phyloP scores from a whole-genome alignment of 2,888 invertebrate genomes.

The Oscheius sp. region DNA sequence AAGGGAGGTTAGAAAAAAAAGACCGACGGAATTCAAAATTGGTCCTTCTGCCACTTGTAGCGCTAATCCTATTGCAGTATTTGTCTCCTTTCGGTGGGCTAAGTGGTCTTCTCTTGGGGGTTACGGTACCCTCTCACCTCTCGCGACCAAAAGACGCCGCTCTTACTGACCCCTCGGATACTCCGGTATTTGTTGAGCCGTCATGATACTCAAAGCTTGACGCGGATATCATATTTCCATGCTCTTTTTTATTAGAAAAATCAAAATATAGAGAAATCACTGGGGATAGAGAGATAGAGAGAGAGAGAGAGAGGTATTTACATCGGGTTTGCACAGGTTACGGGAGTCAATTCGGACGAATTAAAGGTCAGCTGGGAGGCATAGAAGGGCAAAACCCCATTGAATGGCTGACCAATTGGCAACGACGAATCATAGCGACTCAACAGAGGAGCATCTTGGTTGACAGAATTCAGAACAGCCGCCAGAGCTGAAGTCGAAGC shows the following conservation, averaged over 20 bases:
- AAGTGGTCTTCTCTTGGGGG: conserved; percentile 1
- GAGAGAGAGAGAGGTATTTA: background rate
- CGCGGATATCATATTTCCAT: too few relatives aligned
- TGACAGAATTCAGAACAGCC: background rate
- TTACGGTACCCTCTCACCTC: conserved; percentile 6
- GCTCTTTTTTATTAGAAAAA: too few relatives aligned
- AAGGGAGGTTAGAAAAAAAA: background rate
- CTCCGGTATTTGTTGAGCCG: background rate
- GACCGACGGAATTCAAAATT: conserved; percentile 1
- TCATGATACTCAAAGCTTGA: conserved; percentile 6
- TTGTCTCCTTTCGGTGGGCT: conserved; percentile 17
- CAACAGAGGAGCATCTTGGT: background rate
- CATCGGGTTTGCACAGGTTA: too few relatives aligned
- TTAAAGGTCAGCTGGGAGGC: too few relatives aligned
- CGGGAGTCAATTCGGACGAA: too few relatives aligned
- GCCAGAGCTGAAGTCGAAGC: background rate
- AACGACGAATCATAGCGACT: too few relatives aligned
- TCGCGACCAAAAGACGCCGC: conserved; percentile 11
- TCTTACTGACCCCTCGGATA: conserved; percentile 13
- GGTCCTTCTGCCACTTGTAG: conserved; percentile 11
- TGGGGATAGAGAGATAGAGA: background rate
- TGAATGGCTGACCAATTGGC: too few relatives aligned
- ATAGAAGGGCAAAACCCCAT: too few relatives aligned
- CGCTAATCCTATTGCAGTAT: conserved; percentile 23
- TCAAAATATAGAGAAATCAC: background rate